A percentile compares a stretch with the other conserved stretches of the same genome.
These are phyloP conservation scores for Peribatodes rhomboidaria DNA, from an alignment of 2,888 invertebrate species.

Conservation along the genomic window DNA sequence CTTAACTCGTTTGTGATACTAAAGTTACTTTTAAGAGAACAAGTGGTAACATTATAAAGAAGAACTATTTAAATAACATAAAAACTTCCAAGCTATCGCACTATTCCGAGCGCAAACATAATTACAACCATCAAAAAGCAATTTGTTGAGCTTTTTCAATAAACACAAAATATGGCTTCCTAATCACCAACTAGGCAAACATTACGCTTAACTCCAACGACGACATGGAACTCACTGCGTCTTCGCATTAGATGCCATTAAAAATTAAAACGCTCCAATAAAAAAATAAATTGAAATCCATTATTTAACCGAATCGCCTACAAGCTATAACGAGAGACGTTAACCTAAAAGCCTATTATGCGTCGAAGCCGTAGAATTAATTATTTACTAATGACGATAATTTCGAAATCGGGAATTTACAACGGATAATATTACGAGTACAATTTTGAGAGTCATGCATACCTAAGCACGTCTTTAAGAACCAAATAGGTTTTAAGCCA, in stretches of 20 bases:
- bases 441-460: conserved; percentile 11
- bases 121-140: conserved; percentile 22
- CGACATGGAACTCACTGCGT: conserved; percentile 13
- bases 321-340: conserved; percentile 40
- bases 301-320: conserved; percentile 43
- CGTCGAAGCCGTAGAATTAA: conserved; percentile 43
- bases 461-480: conserved; percentile 1
- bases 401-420: conserved; percentile 41
- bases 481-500: neutral
- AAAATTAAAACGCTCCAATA: conserved; percentile 41
- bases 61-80: neutral
- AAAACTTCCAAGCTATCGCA: neutral
- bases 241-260: conserved; percentile 25
- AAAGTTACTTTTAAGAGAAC: no score
- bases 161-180: conserved; percentile 13
- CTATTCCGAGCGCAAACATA: conserved; percentile 14
- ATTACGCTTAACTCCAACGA: conserved; percentile 15
- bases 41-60: no score
- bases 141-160: conserved; percentile 15
- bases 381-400: conserved; percentile 45
- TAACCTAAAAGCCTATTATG: conserved; percentile 43
- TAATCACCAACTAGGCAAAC: conserved; percentile 26
- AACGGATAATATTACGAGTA: conserved; percentile 17
- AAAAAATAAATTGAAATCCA: conserved; percentile 45
- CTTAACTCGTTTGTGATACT: no score